Evolutionary conservation across 2,797 vertebrate genomes (phyloP).

Genomic region (Epinephelus malabaricus): DNA sequence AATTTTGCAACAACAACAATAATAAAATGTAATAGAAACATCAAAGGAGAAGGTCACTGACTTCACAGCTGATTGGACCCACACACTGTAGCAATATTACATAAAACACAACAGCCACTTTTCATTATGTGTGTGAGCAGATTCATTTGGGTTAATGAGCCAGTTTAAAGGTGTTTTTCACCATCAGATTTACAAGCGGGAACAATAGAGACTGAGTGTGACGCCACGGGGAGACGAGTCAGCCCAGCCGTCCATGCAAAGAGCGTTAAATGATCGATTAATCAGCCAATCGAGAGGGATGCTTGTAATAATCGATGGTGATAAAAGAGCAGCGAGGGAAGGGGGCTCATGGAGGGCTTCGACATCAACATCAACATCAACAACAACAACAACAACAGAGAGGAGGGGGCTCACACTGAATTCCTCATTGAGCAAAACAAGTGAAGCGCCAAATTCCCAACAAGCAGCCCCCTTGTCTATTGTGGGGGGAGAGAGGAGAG

Average conservation of each 20-base stretch:
- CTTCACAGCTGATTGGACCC: neutral
- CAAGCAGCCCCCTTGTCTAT: constrained; percentile 66
- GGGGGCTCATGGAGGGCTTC: neutral
- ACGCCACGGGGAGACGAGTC: neutral
- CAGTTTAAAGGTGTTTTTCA: neutral
- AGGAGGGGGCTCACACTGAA: constrained; percentile 3
- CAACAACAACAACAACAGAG: constrained; percentile 30
- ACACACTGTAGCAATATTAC: neutral
- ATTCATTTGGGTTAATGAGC: too few species aligned
- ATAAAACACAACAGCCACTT: neutral
- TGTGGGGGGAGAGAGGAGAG: constrained; percentile 40
- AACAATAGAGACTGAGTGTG: constrained; percentile 38
- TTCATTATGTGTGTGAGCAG: neutral
- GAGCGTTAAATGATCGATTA: neutral
- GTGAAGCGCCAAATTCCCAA: constrained; percentile 70
- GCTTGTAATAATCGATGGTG: neutral
- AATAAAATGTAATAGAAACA: neutral
- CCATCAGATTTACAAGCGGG: neutral
- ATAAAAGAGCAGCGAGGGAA: constrained; percentile 33
- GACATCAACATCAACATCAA: neutral
- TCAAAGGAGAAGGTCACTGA: neutral
- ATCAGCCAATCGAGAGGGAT: neutral
- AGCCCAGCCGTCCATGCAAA: too few species aligned
- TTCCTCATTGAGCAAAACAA: constrained; percentile 74
- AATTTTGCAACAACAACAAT: neutral